A percentile compares a stretch with the other conserved stretches of the same genome.
Evolutionary conservation across 2,113 vertebrate genomes (phyloP).

Genomic region (Anas platyrhynchos): DNA sequence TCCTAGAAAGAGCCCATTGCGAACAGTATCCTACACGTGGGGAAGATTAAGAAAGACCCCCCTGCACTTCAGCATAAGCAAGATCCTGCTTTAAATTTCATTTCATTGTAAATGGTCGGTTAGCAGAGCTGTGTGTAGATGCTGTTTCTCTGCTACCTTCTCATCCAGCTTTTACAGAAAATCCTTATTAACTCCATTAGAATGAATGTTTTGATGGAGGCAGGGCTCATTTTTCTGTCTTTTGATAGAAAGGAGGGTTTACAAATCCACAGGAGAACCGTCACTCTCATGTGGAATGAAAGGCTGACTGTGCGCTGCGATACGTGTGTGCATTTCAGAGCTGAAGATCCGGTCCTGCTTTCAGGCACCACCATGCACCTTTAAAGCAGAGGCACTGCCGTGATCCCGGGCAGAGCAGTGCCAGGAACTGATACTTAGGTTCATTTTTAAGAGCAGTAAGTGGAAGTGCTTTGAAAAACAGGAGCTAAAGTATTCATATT

Average conservation of each 20-base stretch:
- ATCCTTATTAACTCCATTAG: constrained; percentile 10
- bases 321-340: not conserved
- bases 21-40: not conserved
- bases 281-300: not conserved
- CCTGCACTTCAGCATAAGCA: not conserved
- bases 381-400: not conserved
- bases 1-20: not conserved
- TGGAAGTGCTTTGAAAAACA: constrained; percentile 5
- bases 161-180: not conserved
- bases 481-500: not conserved
- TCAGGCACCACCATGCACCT: not conserved
- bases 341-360: not conserved
- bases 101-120: rapidly evolving
- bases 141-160: not conserved
- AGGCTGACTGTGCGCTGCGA: not conserved
- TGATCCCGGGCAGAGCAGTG: not conserved
- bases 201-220: not conserved
- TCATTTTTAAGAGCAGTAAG: not conserved
- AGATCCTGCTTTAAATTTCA: not conserved
- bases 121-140: not conserved
- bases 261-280: not conserved
- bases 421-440: not conserved
- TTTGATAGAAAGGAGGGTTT: not conserved
- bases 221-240: not conserved
- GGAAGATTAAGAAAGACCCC: not conserved